Evolutionary conservation across 2,113 vertebrate genomes (phyloP), one percentile per base, ranked within the genome.

Genomic region (Caranx melampygus): DNA sequence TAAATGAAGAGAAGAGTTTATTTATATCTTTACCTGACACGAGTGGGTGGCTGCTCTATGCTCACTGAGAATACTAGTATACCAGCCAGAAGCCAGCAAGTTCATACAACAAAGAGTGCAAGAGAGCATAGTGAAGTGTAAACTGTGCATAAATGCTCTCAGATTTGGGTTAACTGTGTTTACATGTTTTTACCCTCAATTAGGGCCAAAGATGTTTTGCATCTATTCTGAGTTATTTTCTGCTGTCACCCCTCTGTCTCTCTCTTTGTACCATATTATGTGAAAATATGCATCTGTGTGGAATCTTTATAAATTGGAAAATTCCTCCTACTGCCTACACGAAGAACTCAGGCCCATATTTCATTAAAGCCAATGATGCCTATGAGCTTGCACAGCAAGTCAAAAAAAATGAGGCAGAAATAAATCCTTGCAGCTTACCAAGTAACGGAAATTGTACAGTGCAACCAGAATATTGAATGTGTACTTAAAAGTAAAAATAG

Each of bases 341-440:
- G 5, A 78, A 75, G 31, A 86, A 66, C 47, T 64, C 37, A 49
- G 55, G 34, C 40, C 68, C 62, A 71, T 75, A 61, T 81, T 87
- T 89, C 76, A 79, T 88, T 83, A 85, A 65, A 89, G 61, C 51
- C 70, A 78, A 72, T 75, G 71, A 83, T 80, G 57, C 63, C 64
- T 73, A 70, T 73, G 54, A 85, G 76, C 72, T 62, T 71, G 57
- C 67, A 75, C 60, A 65, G 73, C 78, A 79, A 78, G 82, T 83
- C 31, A 57, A 76, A 72, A 26, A 26, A 85, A 72, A 74, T 59
- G 74, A 82, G 55, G 68, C 31, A 44, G 75, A 71, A 81, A 76
- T 76, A 79, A 72, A 68, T 80, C 80, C 76, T n/a, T 44, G 73
- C 58, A 62, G 49, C 55, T 78, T 71, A 72, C 76, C 60, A 67